A percentile compares a stretch with the other conserved stretches of the same genome.
These are phyloP conservation scores for Rhyacichthys aspro DNA, from an alignment of 2,797 vertebrate species.

Conservation along the genomic window DNA sequence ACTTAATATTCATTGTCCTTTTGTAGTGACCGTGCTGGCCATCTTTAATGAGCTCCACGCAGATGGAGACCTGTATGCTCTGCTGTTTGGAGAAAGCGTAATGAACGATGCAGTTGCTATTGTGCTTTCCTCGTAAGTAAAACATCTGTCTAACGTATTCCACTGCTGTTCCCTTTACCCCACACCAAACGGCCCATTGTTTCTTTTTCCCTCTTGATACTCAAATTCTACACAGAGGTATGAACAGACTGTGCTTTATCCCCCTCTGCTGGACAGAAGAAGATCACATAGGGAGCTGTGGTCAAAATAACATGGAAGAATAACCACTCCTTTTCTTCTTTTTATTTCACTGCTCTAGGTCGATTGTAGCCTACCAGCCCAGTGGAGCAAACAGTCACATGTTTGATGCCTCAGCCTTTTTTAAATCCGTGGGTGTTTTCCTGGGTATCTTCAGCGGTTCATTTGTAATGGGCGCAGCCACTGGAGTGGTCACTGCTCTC, in stretches of 20 bases:
- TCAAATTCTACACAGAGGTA: constrained; percentile 50
- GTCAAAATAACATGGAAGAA: background rate
- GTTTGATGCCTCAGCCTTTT: constrained; percentile 96
- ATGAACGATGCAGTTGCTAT: constrained; percentile 97
- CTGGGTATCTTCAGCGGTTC: constrained; percentile 98
- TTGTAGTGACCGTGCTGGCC: constrained; percentile 92
- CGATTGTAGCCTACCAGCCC: constrained; percentile 96
- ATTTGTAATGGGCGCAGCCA: constrained; percentile 95
- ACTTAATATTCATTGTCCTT: background rate
- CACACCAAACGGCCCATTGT: background rate
- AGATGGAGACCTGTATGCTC: constrained; percentile 96
- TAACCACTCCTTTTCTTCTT: background rate
- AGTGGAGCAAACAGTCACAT: constrained; percentile 90
- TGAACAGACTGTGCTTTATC: constrained; percentile 32
- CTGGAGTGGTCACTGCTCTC: constrained; percentile 93
- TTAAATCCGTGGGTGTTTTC: constrained; percentile 96
- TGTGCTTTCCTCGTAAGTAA: constrained; percentile 93
- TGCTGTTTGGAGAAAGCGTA: constrained; percentile 97
- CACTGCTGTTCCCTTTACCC: background rate
- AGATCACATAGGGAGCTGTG: background rate
- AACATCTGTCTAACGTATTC: background rate
- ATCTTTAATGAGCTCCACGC: constrained; percentile 98
- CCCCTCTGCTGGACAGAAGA: constrained; percentile 65
- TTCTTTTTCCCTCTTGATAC: constrained; percentile 19
- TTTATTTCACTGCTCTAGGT: constrained; percentile 75